These are phyloP conservation scores for Cydia splendana DNA, from an alignment of 1,140 invertebrate genomes.

Conservation along the genomic window DNA sequence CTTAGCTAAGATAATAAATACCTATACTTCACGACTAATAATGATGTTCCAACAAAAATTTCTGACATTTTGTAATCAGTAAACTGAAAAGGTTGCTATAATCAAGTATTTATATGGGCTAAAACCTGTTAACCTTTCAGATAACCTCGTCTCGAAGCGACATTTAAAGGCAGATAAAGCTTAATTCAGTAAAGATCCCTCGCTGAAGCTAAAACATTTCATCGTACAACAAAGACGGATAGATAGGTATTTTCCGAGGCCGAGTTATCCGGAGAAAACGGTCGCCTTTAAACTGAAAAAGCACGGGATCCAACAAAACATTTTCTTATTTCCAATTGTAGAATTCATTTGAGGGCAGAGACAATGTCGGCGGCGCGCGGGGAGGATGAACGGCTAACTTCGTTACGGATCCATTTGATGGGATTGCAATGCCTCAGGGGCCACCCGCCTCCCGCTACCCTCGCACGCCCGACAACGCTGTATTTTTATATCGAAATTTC, in stretches of 20 bases:
- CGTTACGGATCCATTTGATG: conserved; percentile 78
- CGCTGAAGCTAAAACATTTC: conserved; percentile 41
- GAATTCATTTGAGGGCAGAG: conserved; percentile 42
- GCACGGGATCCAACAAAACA: conserved; percentile 55
- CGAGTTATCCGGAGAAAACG: conserved; percentile 66
- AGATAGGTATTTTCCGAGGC: conserved; percentile 44
- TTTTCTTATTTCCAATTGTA: conserved; percentile 41
- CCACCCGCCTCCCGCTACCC: conserved; percentile 58
- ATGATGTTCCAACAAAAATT: not conserved
- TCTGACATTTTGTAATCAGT: not conserved
- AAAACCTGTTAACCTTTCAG: conserved; percentile 27
- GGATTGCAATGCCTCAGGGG: conserved; percentile 78
- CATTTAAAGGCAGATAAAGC: conserved; percentile 42
- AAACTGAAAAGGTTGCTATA: conserved; percentile 12
- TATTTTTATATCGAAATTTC: conserved; percentile 59
- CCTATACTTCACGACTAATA: not conserved
- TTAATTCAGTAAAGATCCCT: conserved; percentile 53
- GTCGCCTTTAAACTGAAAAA: conserved; percentile 74
- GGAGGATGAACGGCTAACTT: conserved; percentile 78
- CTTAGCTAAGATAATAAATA: too few relatives aligned
- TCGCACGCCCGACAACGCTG: conserved; percentile 63
- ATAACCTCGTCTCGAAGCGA: conserved; percentile 37
- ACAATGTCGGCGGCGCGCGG: conserved; percentile 67
- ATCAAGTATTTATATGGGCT: conserved; percentile 25
- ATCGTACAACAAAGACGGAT: conserved; percentile 37